A percentile compares a stretch with the other conserved stretches of the same genome.
phyloP scores from a whole-genome alignment of 2,113 vertebrate species.

The Vireo altiloquus region DNA sequence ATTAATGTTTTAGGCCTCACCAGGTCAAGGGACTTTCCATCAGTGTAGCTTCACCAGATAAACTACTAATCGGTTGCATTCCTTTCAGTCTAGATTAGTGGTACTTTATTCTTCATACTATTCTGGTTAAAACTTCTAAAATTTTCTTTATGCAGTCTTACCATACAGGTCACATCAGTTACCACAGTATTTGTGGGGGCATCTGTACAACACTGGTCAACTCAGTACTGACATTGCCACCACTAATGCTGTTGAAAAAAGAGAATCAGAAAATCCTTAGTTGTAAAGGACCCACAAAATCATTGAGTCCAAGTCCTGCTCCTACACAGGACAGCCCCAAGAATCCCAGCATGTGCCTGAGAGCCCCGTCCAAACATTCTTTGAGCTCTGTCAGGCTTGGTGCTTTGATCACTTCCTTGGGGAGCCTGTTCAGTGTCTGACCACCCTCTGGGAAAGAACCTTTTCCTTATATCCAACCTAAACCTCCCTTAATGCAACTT shows the following conservation, averaged over 20 bases:
- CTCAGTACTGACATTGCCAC: neutral
- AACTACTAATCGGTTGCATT: neutral
- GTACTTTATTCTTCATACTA: neutral
- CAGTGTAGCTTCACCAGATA: rapidly evolving
- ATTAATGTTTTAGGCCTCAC: neutral
- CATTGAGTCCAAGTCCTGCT: neutral
- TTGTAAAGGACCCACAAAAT: neutral
- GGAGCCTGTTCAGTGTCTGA: neutral
- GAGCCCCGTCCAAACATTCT: neutral
- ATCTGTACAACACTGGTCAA: neutral
- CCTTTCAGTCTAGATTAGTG: neutral
- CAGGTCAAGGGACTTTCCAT: neutral
- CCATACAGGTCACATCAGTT: neutral
- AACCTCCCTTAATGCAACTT: neutral
- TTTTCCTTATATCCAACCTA: neutral
- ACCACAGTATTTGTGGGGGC: neutral
- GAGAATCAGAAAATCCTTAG: neutral
- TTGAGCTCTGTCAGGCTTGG: neutral
- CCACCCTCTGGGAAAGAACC: neutral
- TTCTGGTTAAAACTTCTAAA: neutral
- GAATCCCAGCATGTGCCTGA: neutral
- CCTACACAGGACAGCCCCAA: neutral
- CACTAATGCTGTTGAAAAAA: neutral
- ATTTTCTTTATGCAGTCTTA: neutral
- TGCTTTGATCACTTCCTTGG: neutral